Percentiles rank a stretch among this genome's conserved stretches.
Conservation (phyloP, 2,888 invertebrate genomes). For the Leptopterna dolabrata region DNA sequence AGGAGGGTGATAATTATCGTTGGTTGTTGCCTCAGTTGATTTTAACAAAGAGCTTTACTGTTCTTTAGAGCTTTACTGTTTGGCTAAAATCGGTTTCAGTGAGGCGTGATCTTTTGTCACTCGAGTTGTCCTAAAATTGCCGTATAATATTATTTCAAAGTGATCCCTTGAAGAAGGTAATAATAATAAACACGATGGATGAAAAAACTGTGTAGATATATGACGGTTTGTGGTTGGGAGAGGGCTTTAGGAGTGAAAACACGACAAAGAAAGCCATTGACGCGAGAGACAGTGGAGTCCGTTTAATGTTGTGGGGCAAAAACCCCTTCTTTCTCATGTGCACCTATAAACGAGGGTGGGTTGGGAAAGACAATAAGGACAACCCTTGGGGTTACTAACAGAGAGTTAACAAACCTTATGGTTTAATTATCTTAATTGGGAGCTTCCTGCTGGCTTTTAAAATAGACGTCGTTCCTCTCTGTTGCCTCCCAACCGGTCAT, state of each 20-base stretch:
- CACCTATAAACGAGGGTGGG: slow-evolving; percentile 10
- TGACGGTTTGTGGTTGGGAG: neutral
- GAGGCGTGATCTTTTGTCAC: neutral
- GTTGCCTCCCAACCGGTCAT: slow-evolving; percentile 21
- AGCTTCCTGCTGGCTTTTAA: slow-evolving; percentile 15
- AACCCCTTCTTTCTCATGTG: neutral
- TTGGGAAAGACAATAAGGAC: neutral
- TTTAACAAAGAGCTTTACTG: too few species aligned
- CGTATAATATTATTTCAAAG: too few species aligned
- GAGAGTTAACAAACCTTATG: slow-evolving; percentile 14
- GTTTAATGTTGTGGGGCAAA: neutral
- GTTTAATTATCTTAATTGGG: slow-evolving; percentile 40
- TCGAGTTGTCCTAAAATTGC: neutral
- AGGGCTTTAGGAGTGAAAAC: neutral
- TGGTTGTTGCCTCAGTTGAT: too few species aligned
- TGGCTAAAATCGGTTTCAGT: neutral
- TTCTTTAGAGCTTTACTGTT: too few species aligned
- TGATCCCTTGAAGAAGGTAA: too few species aligned
- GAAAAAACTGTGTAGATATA: neutral
- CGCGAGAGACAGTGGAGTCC: neutral
- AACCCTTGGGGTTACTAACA: slow-evolving; percentile 6
- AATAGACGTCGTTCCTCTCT: slow-evolving; percentile 13
- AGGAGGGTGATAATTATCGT: too few species aligned
- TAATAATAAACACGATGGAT: too few species aligned
- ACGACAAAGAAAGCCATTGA: neutral